phyloP scores from a whole-genome alignment of 2,797 vertebrate species.

The Sebastes umbrosus region DNA sequence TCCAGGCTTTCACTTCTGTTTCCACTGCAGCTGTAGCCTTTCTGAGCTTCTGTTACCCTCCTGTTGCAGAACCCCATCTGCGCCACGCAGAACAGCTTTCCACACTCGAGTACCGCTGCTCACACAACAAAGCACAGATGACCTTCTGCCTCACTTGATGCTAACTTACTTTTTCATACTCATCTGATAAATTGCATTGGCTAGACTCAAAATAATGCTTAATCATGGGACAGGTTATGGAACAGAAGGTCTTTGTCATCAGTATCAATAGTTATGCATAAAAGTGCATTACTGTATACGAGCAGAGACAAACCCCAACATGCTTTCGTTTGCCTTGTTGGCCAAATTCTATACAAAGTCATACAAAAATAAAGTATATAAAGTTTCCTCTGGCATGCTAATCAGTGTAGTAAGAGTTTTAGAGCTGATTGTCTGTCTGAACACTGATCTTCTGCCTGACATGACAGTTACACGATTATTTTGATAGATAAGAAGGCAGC shows the following conservation, averaged over 20 bases:
- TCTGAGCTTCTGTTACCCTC: not conserved
- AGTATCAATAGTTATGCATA: not conserved
- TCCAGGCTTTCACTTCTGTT: not conserved
- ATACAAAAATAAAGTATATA: not conserved
- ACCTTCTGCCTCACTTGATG: not conserved
- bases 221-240: not conserved
- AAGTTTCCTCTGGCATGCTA: not conserved
- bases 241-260: not conserved
- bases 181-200: not conserved
- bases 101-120: not conserved
- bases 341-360: not conserved
- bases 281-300: not conserved
- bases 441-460: not conserved
- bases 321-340: not conserved
- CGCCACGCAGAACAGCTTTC: not conserved
- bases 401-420: not conserved
- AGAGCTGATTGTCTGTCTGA: constrained; percentile 2
- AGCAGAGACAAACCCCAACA: not conserved
- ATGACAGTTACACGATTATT: constrained; percentile 4
- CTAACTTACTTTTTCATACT: not conserved
- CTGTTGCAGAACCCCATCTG: not conserved
- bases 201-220: not conserved
- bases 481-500: not conserved
- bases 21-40: not conserved
- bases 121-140: not conserved